These are phyloP conservation scores for Holotrichia oblita DNA, from an alignment of 1,140 invertebrate species.

Conservation along the genomic window DNA sequence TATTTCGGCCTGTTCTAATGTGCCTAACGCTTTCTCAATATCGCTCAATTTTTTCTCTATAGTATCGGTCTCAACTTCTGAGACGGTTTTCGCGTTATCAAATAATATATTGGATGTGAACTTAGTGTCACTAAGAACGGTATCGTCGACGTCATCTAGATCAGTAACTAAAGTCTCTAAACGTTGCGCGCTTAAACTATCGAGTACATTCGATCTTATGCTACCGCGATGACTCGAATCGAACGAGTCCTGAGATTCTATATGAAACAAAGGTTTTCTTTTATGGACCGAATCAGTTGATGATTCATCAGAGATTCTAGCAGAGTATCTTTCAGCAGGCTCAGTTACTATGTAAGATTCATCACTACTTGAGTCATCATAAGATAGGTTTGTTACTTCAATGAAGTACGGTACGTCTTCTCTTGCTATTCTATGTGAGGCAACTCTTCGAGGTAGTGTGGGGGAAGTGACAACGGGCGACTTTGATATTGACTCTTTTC, in stretches of 20 bases:
- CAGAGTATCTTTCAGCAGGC: slow-evolving; percentile 47
- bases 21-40: slow-evolving; percentile 59
- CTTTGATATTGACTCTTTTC: background rate
- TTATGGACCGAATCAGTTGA: slow-evolving; percentile 28
- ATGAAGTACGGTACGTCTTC: slow-evolving; percentile 38
- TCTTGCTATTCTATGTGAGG: slow-evolving; percentile 50
- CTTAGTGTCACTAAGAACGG: background rate
- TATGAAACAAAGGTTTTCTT: slow-evolving; percentile 57
- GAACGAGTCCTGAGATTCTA: slow-evolving; percentile 60
- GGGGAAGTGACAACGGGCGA: slow-evolving; percentile 53
- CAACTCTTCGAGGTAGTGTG: slow-evolving; percentile 45
- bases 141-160: slow-evolving; percentile 47
- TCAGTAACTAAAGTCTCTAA: slow-evolving; percentile 54
- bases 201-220: slow-evolving; percentile 54
- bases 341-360: slow-evolving; percentile 52
- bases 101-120: slow-evolving; percentile 30
- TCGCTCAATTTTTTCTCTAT: slow-evolving; percentile 59
- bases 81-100: slow-evolving; percentile 42
- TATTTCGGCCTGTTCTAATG: slow-evolving; percentile 53
- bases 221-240: slow-evolving; percentile 48
- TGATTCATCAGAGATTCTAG: slow-evolving; percentile 23
- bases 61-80: slow-evolving; percentile 53
- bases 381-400: slow-evolving; percentile 38
- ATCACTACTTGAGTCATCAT: slow-evolving; percentile 43
- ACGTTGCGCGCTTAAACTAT: slow-evolving; percentile 52